phyloP scores from a whole-genome alignment of 2,113 vertebrate genomes.

The Sceloporus tristichus region DNA sequence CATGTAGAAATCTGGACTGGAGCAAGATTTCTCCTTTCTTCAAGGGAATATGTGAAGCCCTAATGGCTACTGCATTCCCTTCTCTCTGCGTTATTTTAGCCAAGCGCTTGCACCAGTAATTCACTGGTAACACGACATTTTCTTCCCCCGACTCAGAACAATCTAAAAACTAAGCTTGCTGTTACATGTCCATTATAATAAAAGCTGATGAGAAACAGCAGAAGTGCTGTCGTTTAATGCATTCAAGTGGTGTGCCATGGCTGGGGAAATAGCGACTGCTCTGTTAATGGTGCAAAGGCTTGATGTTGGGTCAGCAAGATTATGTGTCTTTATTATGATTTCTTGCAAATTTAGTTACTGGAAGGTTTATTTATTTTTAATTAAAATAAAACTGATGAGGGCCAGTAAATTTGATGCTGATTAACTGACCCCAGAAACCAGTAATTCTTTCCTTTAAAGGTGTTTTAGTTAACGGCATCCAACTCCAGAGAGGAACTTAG shows the following conservation, averaged over 20 bases:
- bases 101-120: background rate
- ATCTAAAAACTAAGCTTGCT: background rate
- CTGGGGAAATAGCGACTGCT: conserved; percentile 34
- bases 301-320: background rate
- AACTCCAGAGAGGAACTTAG: conserved; percentile 54
- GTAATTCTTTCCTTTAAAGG: conserved; percentile 51
- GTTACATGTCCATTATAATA: background rate
- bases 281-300: conserved; percentile 19
- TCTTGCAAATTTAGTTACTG: conserved; percentile 37
- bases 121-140: background rate
- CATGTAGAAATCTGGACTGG: no score
- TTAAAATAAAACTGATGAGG: conserved; percentile 42
- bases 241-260: background rate
- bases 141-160: background rate
- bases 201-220: conserved; percentile 39
- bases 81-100: background rate
- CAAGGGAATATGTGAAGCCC: no score
- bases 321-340: conserved; percentile 26
- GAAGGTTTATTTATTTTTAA: conserved; percentile 52
- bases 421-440: conserved; percentile 57
- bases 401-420: conserved; percentile 36
- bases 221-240: background rate
- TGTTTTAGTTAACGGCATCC: conserved; percentile 58
- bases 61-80: background rate
- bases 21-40: no score